Conservation (phyloP, 1,140 invertebrate genomes). For the Caenorhabditis remanei region DNA sequence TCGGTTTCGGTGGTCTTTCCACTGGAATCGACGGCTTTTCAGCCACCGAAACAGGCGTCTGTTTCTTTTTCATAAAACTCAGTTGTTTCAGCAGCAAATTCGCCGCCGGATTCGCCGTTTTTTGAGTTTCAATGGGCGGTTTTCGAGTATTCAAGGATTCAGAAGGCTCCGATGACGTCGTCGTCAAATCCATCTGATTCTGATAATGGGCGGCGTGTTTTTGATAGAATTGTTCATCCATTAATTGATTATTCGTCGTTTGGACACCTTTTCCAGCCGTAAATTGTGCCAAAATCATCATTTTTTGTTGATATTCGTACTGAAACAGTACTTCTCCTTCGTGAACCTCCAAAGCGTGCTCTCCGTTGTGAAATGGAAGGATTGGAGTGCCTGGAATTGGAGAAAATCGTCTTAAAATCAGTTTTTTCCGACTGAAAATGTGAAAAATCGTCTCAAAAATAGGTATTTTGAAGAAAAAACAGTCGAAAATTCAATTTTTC, state of each 20-base stretch:
- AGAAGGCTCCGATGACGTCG: background rate
- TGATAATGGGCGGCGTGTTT: background rate
- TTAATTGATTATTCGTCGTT: background rate
- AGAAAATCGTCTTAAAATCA: background rate
- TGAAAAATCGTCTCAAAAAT: too few relatives aligned
- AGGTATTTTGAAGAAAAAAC: too few relatives aligned
- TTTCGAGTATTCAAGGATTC: too few relatives aligned
- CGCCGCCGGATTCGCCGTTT: background rate
- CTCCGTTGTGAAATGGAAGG: constrained; percentile 28
- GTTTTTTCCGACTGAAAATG: background rate
- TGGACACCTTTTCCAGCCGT: too few relatives aligned
- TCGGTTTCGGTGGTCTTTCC: constrained; percentile 14
- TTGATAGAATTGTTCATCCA: constrained; percentile 44
- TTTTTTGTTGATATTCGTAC: constrained; percentile 36
- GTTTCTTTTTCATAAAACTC: constrained; percentile 15
- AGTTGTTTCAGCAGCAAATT: constrained; percentile 9
- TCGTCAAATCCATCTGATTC: background rate
- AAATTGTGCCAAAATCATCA: constrained; percentile 30
- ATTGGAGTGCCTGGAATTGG: constrained; percentile 15
- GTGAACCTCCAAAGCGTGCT: constrained; percentile 20
- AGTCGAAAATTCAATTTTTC: too few relatives aligned
- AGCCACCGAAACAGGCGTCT: background rate
- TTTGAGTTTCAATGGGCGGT: background rate
- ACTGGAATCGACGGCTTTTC: background rate
- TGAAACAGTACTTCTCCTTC: constrained; percentile 36